These are phyloP conservation scores for Nomada flava DNA, from an alignment of 2,888 invertebrate genomes.

Conservation along the genomic window DNA sequence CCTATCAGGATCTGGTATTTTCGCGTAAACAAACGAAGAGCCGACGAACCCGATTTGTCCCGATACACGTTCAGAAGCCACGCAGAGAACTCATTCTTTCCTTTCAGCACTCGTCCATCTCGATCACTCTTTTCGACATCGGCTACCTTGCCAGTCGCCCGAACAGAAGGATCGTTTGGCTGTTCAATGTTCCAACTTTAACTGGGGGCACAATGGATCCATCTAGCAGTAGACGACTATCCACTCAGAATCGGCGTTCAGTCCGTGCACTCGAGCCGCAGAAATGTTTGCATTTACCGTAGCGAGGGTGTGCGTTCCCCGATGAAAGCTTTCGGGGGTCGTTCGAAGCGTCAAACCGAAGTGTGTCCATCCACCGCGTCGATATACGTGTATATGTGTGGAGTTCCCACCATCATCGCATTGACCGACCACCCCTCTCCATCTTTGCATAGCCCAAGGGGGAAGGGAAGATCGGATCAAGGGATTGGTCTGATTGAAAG, in stretches of 20 bases:
- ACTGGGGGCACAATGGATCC: constrained; percentile 69
- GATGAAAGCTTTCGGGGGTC: constrained; percentile 72
- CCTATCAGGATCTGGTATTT: constrained; percentile 55
- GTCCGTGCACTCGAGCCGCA: constrained; percentile 69
- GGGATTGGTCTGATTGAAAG: constrained; percentile 49
- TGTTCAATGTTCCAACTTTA: constrained; percentile 71
- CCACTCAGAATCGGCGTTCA: constrained; percentile 71
- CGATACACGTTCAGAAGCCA: constrained; percentile 12
- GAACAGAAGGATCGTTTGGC: constrained; percentile 62
- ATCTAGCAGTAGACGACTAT: constrained; percentile 68
- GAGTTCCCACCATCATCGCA: constrained; percentile 46
- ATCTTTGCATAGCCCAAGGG: constrained; percentile 64
- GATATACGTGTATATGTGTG: constrained; percentile 38
- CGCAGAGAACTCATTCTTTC: constrained; percentile 57
- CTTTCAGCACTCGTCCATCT: constrained; percentile 44
- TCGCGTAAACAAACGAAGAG: constrained; percentile 55
- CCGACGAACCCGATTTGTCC: constrained; percentile 27
- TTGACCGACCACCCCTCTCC: constrained; percentile 53
- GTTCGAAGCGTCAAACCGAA: constrained; percentile 70
- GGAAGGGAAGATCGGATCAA: constrained; percentile 56
- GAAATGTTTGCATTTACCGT: constrained; percentile 79
- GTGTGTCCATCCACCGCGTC: constrained; percentile 70
- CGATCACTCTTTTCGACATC: constrained; percentile 26
- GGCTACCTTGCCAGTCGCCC: constrained; percentile 38
- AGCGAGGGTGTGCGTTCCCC: constrained; percentile 58